Base-by-base conservation (phyloP, 2,888 invertebrate genomes). In the Drosophila mulleri region DNA sequence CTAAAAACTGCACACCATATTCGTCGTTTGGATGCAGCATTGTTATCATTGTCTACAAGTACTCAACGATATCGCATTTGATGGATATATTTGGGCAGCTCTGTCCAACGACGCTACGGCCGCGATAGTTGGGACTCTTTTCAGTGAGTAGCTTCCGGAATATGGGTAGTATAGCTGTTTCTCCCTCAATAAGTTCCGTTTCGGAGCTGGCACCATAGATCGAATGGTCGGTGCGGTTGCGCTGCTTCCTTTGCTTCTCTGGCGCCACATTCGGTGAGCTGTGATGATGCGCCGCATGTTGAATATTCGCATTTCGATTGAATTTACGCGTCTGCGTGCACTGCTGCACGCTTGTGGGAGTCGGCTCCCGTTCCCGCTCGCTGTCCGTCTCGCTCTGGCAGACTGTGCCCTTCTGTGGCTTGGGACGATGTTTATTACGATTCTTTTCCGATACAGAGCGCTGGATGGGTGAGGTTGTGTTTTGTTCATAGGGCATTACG, bases 1-100 rank as follows among this genome's bases (percentile, higher is more conserved):
- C 83, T 82, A 67, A 60, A 64, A 67, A 66, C 67, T 29, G 45
- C 26, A 54, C 35, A n/a, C 41, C 23, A 45, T 18, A 23, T 47
- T 45, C 26, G 50, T 58, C 60, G 41, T 48, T 42, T 44, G 23
- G 16, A 29, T 61, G 53, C 71, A 59, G 18, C 50, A 50, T 60
- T 63, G 37, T 23, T 20, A 20, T 65, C 23, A 45, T 44, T 50
- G 58, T 62, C 94, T 96, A 98, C 93, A 98, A 95, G 93, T 98
- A 98, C 92, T 98, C 98, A 87, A 98, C 98, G 90, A 98, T 98
- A 94, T 98, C 98, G 94, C 98, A 98, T 94, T 98, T 98, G 88
- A 98, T 98, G 73, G 98, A 97, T 94, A 98, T 98, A 94, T 98
- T 98, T 35, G 98, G 98, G 92, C 98, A 98, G 90, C 98, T 98